Percentiles rank a stretch among this genome's conserved stretches.
Conservation (phyloP, 2,797 vertebrate genomes). For the Gobio occitaniae region DNA sequence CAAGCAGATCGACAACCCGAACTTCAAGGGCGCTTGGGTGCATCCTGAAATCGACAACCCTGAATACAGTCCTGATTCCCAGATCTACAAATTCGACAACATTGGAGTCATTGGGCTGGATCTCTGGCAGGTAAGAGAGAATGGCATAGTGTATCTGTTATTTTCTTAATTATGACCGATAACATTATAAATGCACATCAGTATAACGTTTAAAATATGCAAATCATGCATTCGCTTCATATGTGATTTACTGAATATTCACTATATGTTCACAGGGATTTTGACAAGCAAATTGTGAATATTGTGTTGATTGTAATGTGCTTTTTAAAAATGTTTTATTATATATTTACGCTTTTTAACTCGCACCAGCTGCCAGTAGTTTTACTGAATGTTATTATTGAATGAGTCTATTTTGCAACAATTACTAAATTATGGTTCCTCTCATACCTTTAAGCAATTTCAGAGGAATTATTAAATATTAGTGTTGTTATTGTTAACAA, state of each 20-base stretch:
- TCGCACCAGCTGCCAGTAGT: neutral
- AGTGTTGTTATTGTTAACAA: neutral
- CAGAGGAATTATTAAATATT: neutral
- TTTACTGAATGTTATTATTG: neutral
- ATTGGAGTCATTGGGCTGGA: slow-evolving; percentile 81
- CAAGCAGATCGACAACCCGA: slow-evolving; percentile 82
- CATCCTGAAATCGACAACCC: slow-evolving; percentile 88
- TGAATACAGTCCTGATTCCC: slow-evolving; percentile 77
- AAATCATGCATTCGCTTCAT: neutral
- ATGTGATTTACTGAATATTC: neutral
- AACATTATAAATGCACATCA: neutral
- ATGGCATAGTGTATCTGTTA: neutral
- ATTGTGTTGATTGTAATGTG: neutral
- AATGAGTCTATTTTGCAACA: neutral
- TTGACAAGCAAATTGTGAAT: neutral
- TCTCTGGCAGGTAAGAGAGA: slow-evolving; percentile 80
- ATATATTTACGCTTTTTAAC: neutral
- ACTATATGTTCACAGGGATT: neutral
- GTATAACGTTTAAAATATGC: neutral
- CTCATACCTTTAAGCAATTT: neutral
- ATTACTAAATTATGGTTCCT: neutral
- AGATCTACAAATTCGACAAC: slow-evolving; percentile 81
- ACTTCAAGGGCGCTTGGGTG: slow-evolving; percentile 82
- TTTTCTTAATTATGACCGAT: neutral
- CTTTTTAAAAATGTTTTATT: neutral